phyloP scores from a whole-genome alignment of 2,888 invertebrate genomes.

The Agonopterix arenella region DNA sequence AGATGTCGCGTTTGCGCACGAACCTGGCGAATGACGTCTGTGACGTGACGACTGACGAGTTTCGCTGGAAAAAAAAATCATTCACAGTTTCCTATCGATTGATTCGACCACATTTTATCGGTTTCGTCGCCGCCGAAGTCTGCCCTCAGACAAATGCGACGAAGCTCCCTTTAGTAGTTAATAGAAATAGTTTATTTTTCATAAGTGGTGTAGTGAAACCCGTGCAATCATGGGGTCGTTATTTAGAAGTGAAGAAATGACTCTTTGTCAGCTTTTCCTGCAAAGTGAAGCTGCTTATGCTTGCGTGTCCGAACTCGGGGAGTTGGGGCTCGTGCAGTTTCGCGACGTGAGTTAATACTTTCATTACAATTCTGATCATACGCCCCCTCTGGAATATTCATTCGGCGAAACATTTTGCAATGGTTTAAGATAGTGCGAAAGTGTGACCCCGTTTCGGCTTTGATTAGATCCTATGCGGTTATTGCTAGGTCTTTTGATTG shows the following conservation, averaged over 20 bases:
- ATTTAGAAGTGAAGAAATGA: conserved; percentile 99
- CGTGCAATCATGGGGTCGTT: conserved; percentile 86
- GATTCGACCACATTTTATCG: conserved; percentile 42
- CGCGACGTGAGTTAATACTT: conserved; percentile 85
- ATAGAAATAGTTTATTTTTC: conserved; percentile 30
- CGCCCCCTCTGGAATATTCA: conserved; percentile 17
- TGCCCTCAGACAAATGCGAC: conserved; percentile 63
- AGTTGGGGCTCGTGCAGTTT: conserved; percentile 97
- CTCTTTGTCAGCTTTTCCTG: conserved; percentile 97
- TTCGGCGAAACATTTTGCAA: conserved; percentile 8
- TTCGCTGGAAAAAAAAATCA: conserved; percentile 19
- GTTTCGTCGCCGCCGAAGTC: conserved; percentile 66
- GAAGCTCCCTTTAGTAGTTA: conserved; percentile 35
- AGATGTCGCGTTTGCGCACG: conserved; percentile 21
- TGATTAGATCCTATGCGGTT: conserved; percentile 20
- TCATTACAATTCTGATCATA: conserved; percentile 7
- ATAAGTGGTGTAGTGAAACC: conserved; percentile 42
- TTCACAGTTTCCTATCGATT: conserved; percentile 40
- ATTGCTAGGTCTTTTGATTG: conserved; percentile 1
- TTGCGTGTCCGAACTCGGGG: conserved; percentile 98
- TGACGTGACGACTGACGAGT: conserved; percentile 31
- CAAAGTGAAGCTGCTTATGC: conserved; percentile 99
- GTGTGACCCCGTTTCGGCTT: conserved; percentile 40
- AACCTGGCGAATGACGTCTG: conserved; percentile 28
- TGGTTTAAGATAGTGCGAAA: conserved; percentile 17